Evolutionary conservation across 2,888 invertebrate genomes (phyloP), one percentile per base, ranked within the genome.

Genomic region (Tachystola acroxantha): DNA sequence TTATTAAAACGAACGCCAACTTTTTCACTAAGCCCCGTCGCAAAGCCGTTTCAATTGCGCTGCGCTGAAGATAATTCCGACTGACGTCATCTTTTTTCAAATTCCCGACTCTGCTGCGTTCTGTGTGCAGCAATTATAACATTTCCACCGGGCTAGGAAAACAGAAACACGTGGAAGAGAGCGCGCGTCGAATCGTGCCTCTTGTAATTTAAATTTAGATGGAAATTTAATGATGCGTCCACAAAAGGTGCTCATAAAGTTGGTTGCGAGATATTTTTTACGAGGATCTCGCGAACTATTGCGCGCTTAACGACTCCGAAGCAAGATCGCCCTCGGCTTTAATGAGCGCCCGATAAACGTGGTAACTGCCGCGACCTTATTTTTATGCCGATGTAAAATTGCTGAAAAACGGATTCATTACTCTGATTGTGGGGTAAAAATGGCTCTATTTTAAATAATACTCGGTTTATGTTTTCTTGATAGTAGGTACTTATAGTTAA

Each of bases 1-100:
- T 86, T 85, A 85, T 86, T 84, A 86, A 86, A 86, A 85, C 85
- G 86, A 85, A 85, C 85, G 85, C 84, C 85, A 86, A 85, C 84
- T 86, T 86, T 86, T 86, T 85, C 81, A 82, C 81, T 85, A 82
- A 85, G 85, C 85, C 75, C 61, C 77, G 82, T 81, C 82, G 82
- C 84, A 86, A 86, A 86, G 86, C 86, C 85, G 85, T 85, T 85
- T 84, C 85, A 85, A 85, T 85, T 85, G 86, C 85, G 79, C 85
- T 80, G 82, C 81, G 85, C 86, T 85, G 86, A 84, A 86, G 85
- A 85, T 85, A 85, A 85, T 85, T 84, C 85, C 84, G 59, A 81
- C 81, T 84, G 84, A 84, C 85, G 86, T 86, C 85, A 84, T 84
- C 85, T 85, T 85, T 86, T 84, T 85, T 82, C 77, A 75, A 82